Percentiles rank a stretch among this genome's conserved stretches.
Conservation (phyloP, 2,113 vertebrate genomes). For the Balaeniceps rex region DNA sequence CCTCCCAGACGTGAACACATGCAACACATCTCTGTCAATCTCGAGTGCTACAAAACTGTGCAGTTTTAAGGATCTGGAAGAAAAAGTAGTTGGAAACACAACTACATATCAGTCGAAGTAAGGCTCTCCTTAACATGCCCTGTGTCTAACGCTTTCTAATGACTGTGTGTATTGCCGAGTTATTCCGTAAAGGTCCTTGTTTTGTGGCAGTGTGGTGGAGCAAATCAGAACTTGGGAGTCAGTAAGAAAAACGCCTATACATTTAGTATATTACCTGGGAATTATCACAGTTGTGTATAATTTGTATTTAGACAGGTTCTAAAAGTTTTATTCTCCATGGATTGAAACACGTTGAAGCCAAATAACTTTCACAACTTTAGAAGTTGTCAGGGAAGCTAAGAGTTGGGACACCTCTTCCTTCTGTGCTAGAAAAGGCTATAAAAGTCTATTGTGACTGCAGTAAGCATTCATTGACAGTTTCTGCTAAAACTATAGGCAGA, state of each 20-base stretch:
- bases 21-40: not conserved
- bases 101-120: not conserved
- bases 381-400: not conserved
- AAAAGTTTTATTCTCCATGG: not conserved
- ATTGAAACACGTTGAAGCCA: not conserved
- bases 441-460: not conserved
- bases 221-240: not conserved
- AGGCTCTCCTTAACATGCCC: not conserved
- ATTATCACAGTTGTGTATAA: not conserved
- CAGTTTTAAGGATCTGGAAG: not conserved
- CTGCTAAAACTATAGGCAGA: not conserved
- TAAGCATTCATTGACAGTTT: not conserved
- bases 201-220: not conserved
- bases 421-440: not conserved
- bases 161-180: fast-evolving
- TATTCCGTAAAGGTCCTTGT: not conserved
- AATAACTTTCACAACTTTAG: not conserved
- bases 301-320: not conserved
- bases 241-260: not conserved
- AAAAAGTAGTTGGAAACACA: not conserved
- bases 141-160: not conserved
- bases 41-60: not conserved
- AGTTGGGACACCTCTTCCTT: not conserved
- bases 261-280: not conserved
- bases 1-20: not conserved